Conservation (phyloP, 2,113 vertebrate species). For the Syrrhaptes paradoxus region DNA sequence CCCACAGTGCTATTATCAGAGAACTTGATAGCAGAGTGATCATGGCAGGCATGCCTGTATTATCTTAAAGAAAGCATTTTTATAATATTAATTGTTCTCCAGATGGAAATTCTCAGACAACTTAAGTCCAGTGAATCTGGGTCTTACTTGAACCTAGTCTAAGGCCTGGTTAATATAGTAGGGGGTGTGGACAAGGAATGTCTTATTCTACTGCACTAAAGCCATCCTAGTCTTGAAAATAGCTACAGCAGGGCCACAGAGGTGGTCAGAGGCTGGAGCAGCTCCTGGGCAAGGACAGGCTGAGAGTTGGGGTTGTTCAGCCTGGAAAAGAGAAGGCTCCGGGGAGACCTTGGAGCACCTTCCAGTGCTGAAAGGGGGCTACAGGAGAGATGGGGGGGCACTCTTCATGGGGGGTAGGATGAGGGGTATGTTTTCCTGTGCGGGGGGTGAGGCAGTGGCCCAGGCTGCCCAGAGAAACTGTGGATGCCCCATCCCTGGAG, state of each 20-base stretch:
- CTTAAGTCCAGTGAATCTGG: background rate
- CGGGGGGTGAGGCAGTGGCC: too few species aligned
- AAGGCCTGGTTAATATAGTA: background rate
- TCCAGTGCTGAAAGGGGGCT: too few species aligned
- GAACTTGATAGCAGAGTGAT: background rate
- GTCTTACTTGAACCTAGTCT: background rate
- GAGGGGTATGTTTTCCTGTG: too few species aligned
- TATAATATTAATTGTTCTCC: background rate
- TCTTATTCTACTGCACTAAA: background rate
- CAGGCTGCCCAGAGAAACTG: too few species aligned
- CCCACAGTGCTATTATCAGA: background rate
- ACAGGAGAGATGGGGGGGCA: too few species aligned
- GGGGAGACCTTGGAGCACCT: too few species aligned
- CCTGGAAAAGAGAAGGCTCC: too few species aligned
- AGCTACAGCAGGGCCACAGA: background rate
- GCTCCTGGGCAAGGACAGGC: too few species aligned
- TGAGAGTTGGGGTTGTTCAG: too few species aligned
- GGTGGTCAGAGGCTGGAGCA: too few species aligned
- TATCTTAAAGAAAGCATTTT: background rate
- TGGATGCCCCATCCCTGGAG: too few species aligned
- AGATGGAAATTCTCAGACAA: background rate
- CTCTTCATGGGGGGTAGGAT: too few species aligned
- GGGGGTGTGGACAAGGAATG: background rate
- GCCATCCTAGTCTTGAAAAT: background rate
- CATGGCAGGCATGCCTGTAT: background rate